Conservation (phyloP, 2,113 vertebrate genomes). For the Poecile atricapillus region DNA sequence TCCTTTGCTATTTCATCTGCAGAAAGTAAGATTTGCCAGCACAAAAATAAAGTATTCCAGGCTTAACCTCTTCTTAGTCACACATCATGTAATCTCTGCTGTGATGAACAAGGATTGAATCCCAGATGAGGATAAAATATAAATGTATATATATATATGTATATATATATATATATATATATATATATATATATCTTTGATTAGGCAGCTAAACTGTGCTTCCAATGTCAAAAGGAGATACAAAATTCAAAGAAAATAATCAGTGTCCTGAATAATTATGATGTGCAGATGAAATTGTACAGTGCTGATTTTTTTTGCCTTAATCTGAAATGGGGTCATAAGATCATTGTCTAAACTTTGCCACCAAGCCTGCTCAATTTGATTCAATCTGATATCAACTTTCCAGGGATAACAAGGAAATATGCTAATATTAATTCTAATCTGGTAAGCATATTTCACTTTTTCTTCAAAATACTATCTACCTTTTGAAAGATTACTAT, state of each 20-base stretch:
- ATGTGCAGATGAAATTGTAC: background rate
- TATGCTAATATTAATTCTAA: background rate
- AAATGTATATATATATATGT: too few relatives aligned
- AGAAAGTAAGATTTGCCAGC: background rate
- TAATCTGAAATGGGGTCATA: background rate
- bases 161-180: background rate
- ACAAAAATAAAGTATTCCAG: background rate
- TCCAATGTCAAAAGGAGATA: background rate
- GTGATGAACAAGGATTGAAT: background rate
- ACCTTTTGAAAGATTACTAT: background rate
- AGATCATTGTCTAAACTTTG: background rate
- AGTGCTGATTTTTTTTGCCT: background rate
- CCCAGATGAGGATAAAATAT: background rate
- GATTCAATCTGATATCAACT: background rate
- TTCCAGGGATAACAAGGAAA: background rate
- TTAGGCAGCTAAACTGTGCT: background rate
- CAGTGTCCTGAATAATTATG: background rate
- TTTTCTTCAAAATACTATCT: background rate
- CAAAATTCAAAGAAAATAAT: background rate
- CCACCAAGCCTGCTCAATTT: background rate
- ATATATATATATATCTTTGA: background rate
- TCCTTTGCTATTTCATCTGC: background rate
- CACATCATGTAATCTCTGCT: background rate
- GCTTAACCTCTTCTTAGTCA: background rate
- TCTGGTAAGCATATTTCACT: background rate